Conservation (phyloP, 2,113 vertebrate species). For the Pomatorhinus ruficollis region DNA sequence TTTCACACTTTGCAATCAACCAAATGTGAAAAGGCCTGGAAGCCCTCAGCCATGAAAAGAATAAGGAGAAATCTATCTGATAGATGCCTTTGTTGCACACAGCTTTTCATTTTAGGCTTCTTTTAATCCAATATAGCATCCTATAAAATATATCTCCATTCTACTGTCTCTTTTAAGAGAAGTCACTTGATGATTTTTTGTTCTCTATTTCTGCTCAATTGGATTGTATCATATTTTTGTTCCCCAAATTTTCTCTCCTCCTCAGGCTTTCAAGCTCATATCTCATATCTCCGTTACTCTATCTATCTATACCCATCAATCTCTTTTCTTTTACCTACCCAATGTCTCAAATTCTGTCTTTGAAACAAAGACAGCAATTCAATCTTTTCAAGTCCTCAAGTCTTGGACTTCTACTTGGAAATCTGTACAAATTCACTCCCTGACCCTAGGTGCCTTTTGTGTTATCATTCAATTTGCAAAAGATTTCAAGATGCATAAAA, state of each 20-base stretch:
- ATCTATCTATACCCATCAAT: not conserved
- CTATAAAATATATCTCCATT: slow-evolving; percentile 1
- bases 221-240: not conserved
- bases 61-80: not conserved
- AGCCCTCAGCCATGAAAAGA: not conserved
- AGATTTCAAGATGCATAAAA: not conserved
- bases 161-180: not conserved
- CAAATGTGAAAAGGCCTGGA: not conserved
- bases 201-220: slow-evolving; percentile 1
- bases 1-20: not conserved
- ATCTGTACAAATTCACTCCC: not conserved
- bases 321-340: not conserved
- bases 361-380: not conserved
- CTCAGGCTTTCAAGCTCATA: slow-evolving; percentile 5
- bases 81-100: not conserved
- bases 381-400: not conserved
- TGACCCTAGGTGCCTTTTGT: not conserved
- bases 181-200: slow-evolving; percentile 33
- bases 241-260: not conserved
- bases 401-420: too few species aligned
- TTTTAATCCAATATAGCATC: slow-evolving; percentile 17
- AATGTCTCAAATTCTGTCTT: not conserved
- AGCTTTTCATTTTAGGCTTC: slow-evolving; percentile 20
- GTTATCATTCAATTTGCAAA: not conserved
- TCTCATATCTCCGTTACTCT: not conserved